Conservation (phyloP, 2,888 invertebrate species). For the Drosophila eohydei region DNA sequence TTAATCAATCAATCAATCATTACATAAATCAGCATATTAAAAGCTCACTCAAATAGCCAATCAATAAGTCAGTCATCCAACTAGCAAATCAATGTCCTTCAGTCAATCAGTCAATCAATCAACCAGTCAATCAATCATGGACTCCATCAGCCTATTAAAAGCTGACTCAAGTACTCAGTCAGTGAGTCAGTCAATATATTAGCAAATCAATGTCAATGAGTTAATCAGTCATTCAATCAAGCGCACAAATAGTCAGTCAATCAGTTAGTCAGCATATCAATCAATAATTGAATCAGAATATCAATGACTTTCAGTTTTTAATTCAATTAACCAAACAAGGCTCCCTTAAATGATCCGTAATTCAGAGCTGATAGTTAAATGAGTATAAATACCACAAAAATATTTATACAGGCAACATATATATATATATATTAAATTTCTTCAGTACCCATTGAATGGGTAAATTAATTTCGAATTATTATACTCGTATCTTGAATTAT, state of each 20-base stretch:
- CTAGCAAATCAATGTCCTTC: not conserved
- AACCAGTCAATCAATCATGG: not conserved
- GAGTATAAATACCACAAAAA: not conserved
- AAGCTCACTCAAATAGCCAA: too few relatives aligned
- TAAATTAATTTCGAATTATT: conserved; percentile 1
- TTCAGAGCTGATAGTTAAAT: not conserved
- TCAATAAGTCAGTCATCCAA: not conserved
- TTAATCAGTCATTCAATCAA: not conserved
- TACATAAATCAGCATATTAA: not conserved
- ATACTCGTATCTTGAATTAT: not conserved
- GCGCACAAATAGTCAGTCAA: not conserved
- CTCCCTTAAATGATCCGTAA: not conserved
- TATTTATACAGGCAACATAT: not conserved
- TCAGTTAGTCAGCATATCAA: not conserved
- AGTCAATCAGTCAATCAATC: not conserved
- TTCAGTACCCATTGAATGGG: not conserved
- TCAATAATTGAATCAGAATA: not conserved
- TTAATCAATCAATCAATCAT: not conserved
- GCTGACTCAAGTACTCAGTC: not conserved
- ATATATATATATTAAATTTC: not conserved
- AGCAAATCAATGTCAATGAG: not conserved
- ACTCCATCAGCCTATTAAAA: too few relatives aligned
- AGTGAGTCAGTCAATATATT: not conserved
- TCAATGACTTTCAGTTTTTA: too few relatives aligned
- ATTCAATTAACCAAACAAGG: not conserved